Evolutionary conservation across 2,797 vertebrate species (phyloP), one percentile per base, ranked within the genome.

Genomic region (Numenius phaeopus): DNA sequence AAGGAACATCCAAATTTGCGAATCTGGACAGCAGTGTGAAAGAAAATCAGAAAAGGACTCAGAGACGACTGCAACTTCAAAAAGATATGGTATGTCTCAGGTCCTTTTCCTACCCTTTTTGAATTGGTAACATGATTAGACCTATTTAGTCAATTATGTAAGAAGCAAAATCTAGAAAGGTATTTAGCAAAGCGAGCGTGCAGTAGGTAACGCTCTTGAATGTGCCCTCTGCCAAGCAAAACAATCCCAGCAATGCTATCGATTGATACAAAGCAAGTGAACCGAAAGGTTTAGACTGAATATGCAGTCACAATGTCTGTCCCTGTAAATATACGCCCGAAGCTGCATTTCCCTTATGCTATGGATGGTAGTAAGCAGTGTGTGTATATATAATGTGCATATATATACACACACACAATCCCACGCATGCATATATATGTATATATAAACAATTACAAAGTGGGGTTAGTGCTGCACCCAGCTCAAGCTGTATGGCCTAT

Each of bases 1-100:
- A 99, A 98, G 99, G 99, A 90, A 99, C 99, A 75, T 99, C 99
- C 85, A 99, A 99, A 97, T 99, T 99, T 98, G 99, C 99, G 5
- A 99, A 99, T 97, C 95, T 99, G 95, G 99, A 99, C 96, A 99
- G 99, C 91, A 99, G 98, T 21, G 99, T 99, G 97, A 99, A 99
- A 87, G 99, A 99, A 96, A 99, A 99, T 94, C 99, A 99, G 98
- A 99, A 99, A 87, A 99, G 98, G 79, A 99, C 99, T 13, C 99
- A 99, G 98, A 99, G 99, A 93, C 98, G 99, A 79, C 98, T 99
- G 7, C 99, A 99, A 94, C 97, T 99, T 89, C 99, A 99, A 97
- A 99, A 99, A 94, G 99, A 99, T 78, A 99, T 99, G 99, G 99
- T 99, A 80, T 46, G 98, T 94, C 50, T 30, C 39, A n/a, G 14